Evolutionary conservation across 2,888 invertebrate species (phyloP), one percentile per base, ranked within the genome.

Genomic region (Melanargia galathea): DNA sequence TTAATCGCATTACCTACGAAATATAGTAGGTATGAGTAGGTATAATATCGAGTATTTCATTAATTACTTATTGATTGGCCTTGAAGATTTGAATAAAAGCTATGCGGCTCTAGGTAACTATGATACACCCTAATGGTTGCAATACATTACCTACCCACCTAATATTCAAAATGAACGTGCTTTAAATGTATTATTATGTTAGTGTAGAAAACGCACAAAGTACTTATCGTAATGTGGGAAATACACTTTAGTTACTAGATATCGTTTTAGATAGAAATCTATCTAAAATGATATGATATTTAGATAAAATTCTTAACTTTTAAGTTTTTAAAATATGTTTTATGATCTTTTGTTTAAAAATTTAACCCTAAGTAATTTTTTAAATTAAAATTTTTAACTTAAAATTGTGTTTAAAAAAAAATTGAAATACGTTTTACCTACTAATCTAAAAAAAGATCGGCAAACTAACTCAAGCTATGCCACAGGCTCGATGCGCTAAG

Each of bases 11-110:
- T 38, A 38, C 13, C 13, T 38, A 38, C 13, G 35, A n/a, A 40
- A 7, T 7, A 30, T 5, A 7, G 30, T 30, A 40, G 7, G 43
- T 13, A 13, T 4, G 4, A 13, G 11, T 13, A 4, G 13, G 3
- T 18, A 43, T 43, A 8, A 8, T 43, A 43, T 43, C 43, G 16
- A 43, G 18, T 16, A 43, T 16, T 16, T 18, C 8, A 18, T 7
- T 43, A 43, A 6, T 8, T 18, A 8, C 16, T 8, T 43, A 43
- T 43, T 43, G 43, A 43, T 43, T 7, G 43, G 18, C 43, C 43
- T 43, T 43, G 43, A n/a, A 43, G 16, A 43, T 43, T 43, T 43
- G 43, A 43, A 43, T 16, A 43, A 43, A 43, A 43, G 43, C 16
- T 16, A 8, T 18, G 38, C 38, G n/a, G 38, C 38, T 6, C 13